Evolutionary conservation across 1,140 invertebrate genomes (phyloP).

Genomic region (Drosophila biarmipes): DNA sequence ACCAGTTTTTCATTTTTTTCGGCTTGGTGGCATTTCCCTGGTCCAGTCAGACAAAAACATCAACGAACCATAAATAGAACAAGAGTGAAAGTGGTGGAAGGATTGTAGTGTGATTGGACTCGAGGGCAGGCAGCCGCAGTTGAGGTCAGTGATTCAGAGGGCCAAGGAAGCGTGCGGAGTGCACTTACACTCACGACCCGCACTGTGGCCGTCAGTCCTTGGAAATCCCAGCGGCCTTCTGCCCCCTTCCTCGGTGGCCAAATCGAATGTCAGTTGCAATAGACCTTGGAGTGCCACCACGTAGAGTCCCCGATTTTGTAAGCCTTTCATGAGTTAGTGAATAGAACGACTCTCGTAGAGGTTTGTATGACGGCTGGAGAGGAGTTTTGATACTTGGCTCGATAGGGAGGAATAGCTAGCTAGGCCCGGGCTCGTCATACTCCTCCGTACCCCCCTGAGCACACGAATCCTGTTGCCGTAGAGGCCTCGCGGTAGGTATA

Average conservation of each 20-base stretch:
- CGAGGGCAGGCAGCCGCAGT: conserved; percentile 9
- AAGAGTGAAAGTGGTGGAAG: conserved; percentile 20
- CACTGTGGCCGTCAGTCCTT: conserved; percentile 6
- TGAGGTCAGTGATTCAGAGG: conserved; percentile 5
- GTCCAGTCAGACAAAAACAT: conserved; percentile 30
- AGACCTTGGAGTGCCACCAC: conserved; percentile 50
- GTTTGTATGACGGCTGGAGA: conserved; percentile 15
- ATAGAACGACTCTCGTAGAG: conserved; percentile 14
- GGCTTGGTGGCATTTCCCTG: conserved; percentile 1
- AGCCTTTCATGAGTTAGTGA: conserved; percentile 12
- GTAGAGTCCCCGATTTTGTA: conserved; percentile 32
- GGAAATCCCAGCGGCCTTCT: background rate
- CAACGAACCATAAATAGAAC: conserved; percentile 38
- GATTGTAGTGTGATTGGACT: conserved; percentile 16
- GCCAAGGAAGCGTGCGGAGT: conserved; percentile 2
- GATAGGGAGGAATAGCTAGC: conserved; percentile 35
- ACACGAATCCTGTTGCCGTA: conserved; percentile 32
- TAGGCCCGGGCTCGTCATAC: conserved; percentile 20
- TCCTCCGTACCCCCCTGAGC: conserved; percentile 11
- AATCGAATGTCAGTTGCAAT: conserved; percentile 43
- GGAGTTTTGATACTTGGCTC: conserved; percentile 32
- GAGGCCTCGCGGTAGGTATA: conserved; percentile 57
- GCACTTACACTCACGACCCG: conserved; percentile 32
- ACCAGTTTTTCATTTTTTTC: conserved; percentile 17
- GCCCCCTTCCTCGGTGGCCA: background rate